Evolutionary conservation across 2,797 vertebrate species (phyloP).

Genomic region (Eleutherodactylus coqui): DNA sequence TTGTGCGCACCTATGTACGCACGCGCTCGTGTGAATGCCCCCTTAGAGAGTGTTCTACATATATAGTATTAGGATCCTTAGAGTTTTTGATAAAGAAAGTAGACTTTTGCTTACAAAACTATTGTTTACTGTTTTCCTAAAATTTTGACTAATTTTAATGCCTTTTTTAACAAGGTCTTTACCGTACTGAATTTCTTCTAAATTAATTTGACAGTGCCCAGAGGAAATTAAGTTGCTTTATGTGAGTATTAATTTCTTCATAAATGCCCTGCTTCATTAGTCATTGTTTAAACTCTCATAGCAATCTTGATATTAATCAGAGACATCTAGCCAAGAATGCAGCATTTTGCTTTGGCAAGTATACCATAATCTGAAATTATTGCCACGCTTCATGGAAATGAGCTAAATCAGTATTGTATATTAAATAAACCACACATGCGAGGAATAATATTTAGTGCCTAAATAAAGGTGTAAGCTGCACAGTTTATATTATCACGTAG

Average conservation of each 20-base stretch:
- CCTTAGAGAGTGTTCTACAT: neutral
- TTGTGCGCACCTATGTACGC: too few relatives aligned
- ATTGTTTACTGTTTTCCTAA: neutral
- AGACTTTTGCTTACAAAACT: neutral
- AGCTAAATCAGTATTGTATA: neutral
- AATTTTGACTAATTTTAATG: neutral
- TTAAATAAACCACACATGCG: neutral
- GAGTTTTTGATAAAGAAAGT: neutral
- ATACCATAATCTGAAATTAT: neutral
- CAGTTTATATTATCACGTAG: too few relatives aligned
- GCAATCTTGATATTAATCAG: neutral
- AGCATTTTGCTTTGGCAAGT: neutral
- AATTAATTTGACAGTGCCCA: conserved; percentile 20
- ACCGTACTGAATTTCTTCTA: conserved; percentile 9
- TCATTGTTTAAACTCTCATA: neutral
- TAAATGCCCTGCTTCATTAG: conserved; percentile 13
- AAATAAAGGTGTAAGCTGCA: neutral
- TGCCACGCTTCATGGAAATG: neutral
- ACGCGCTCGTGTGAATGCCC: too few relatives aligned
- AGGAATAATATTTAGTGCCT: neutral
- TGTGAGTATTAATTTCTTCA: conserved; percentile 34
- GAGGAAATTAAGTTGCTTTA: conserved; percentile 38
- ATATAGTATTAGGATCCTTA: neutral
- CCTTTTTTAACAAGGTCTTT: neutral
- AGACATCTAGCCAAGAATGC: neutral